Evolutionary conservation across 2,888 invertebrate genomes (phyloP).

Genomic region (Erebia ligea): DNA sequence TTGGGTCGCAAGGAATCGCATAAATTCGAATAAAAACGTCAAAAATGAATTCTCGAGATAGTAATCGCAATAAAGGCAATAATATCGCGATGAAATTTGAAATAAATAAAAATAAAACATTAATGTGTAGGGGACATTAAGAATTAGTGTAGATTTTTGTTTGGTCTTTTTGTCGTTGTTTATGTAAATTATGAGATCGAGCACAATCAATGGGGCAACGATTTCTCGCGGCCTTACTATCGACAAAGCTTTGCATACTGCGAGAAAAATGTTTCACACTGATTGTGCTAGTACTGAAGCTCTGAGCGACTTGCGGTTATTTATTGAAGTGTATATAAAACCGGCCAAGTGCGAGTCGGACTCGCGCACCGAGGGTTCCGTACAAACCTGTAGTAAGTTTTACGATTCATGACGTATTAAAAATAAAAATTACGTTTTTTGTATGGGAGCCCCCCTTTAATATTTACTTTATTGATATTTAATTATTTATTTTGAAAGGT

Average conservation of each 20-base stretch:
- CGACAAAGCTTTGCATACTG: no score
- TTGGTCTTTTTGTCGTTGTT: constrained; percentile 12
- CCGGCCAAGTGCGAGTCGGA: no score
- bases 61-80: constrained; percentile 81
- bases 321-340: background rate
- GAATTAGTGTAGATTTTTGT: constrained; percentile 64
- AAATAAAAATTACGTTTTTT: no score
- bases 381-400: no score
- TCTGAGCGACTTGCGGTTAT: background rate
- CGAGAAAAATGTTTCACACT: no score
- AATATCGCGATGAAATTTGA: constrained; percentile 79
- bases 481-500: no score
- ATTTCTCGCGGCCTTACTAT: no score
- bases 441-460: no score
- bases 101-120: constrained; percentile 76
- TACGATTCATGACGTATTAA: no score
- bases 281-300: background rate
- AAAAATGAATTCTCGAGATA: constrained; percentile 80
- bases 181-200: constrained; percentile 9
- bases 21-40: constrained; percentile 82
- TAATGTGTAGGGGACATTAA: constrained; percentile 60
- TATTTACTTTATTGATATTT: no score
- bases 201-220: no score
- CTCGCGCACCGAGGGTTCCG: no score
- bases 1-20: constrained; percentile 63